Evolutionary conservation across 2,113 vertebrate genomes (phyloP), one percentile per base, ranked within the genome.

Genomic region (Synchiropus splendidus): DNA sequence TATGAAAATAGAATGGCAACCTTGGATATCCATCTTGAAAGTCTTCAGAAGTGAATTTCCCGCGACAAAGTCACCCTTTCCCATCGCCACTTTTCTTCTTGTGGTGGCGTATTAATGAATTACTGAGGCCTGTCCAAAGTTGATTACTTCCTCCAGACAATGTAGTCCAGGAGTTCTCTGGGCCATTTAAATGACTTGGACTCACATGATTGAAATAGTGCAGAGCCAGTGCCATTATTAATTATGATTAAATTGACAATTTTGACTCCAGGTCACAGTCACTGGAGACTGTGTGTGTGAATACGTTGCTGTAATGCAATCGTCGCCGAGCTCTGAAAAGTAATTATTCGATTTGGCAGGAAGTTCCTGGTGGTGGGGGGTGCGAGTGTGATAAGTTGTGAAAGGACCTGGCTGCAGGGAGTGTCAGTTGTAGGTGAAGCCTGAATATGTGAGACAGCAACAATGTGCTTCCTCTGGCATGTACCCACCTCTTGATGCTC

Each of bases 201-300:
- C 50, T 63, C 6, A 9, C 18, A 52, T 55, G 62, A 74, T 74
- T 70, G 65, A 81, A 77, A 66, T 55, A 48, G 55, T 52, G 62
- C 64, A 31, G 59, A 16, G 21, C 21, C 21, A 9, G 48, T 65
- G 57, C 48, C 58, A 66, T 62, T 73, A 71, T 75, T 79, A 78
- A 78, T 80, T 74, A 75, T 70, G 66, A 75, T 78, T 77, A 72
- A 77, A 72, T 45, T 72, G 48, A 74, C 64, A 76, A 63, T 79
- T 79, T 71, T 68, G 51, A 56, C 65, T 67, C 2, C 6, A 50
- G 42, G 66, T 61, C 51, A 57, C 44, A 37, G 62, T 67, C 59
- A 49, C 49, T 36, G 42, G 43, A 61, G 72, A 52, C 43, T 30
- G 10, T 45, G 31, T 37, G 32, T 65, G 45, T 46, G 55, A 68